These are phyloP conservation scores for Leucophora obtusa DNA, from an alignment of 2,888 invertebrate species.

Conservation along the genomic window DNA sequence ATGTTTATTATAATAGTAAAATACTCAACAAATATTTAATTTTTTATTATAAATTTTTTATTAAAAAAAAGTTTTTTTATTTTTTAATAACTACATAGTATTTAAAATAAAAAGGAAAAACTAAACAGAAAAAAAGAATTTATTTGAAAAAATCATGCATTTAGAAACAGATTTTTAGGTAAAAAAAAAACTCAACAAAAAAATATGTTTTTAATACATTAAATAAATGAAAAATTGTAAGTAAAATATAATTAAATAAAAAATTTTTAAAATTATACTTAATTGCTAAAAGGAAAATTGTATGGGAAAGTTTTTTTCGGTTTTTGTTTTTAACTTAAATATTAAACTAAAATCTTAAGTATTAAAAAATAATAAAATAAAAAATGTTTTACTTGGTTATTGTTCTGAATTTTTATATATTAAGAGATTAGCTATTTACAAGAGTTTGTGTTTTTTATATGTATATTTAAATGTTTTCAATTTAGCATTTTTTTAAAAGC, in stretches of 20 bases:
- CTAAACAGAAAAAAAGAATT: slow-evolving; percentile 6
- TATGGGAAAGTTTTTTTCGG: slow-evolving; percentile 14
- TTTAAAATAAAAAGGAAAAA: slow-evolving; percentile 43
- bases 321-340: slow-evolving; percentile 20
- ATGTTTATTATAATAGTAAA: slow-evolving; percentile 72
- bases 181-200: slow-evolving; percentile 18
- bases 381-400: slow-evolving; percentile 45
- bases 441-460: slow-evolving; percentile 24
- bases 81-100: slow-evolving; percentile 55
- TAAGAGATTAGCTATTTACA: slow-evolving; percentile 53
- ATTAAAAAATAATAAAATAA: slow-evolving; percentile 10
- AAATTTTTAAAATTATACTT: slow-evolving; percentile 44
- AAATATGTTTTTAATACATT: slow-evolving; percentile 6
- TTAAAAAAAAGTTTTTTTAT: slow-evolving; percentile 60
- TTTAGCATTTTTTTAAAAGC: slow-evolving; percentile 51
- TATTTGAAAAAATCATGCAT: slow-evolving; percentile 50
- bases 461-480: slow-evolving; percentile 16
- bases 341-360: slow-evolving; percentile 40
- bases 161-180: not conserved
- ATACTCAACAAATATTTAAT: slow-evolving; percentile 77
- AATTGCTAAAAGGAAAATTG: slow-evolving; percentile 53
- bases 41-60: slow-evolving; percentile 61
- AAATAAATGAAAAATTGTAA: not conserved
- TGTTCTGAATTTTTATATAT: slow-evolving; percentile 56
- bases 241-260: slow-evolving; percentile 17